Evolutionary conservation across 2,888 invertebrate species (phyloP).

Genomic region (Drymonia ruficornis): DNA sequence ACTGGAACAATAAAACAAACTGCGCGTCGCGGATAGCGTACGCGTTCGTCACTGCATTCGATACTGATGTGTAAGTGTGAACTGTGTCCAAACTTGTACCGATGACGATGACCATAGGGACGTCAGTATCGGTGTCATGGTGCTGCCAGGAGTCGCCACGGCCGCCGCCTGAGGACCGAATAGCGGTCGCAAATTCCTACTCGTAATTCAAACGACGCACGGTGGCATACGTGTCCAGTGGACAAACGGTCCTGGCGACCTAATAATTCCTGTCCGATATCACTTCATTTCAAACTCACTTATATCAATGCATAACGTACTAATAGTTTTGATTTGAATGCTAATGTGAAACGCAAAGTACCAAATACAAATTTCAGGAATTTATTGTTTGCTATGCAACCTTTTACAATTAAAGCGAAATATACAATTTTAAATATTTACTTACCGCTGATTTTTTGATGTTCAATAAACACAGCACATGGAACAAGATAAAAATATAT

Average conservation of each 20-base stretch:
- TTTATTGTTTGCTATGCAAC: neutral
- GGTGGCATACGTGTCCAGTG: slow-evolving; percentile 71
- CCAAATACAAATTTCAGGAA: neutral
- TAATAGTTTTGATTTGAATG: slow-evolving; percentile 25
- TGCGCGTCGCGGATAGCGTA: slow-evolving; percentile 65
- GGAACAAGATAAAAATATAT: slow-evolving; percentile 62
- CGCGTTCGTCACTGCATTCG: slow-evolving; percentile 71
- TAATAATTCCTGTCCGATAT: slow-evolving; percentile 70
- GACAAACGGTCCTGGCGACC: slow-evolving; percentile 77
- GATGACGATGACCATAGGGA: slow-evolving; percentile 66
- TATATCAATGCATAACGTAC: slow-evolving; percentile 44
- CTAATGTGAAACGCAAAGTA: slow-evolving; percentile 10
- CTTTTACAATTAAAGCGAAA: too few species aligned
- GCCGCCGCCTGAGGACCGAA: slow-evolving; percentile 66
- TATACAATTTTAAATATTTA: slow-evolving; percentile 23
- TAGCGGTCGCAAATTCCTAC: slow-evolving; percentile 83
- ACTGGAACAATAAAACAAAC: slow-evolving; percentile 74
- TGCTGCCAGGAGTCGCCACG: slow-evolving; percentile 39
- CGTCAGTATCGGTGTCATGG: slow-evolving; percentile 74
- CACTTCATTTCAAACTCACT: slow-evolving; percentile 43
- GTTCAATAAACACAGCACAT: slow-evolving; percentile 69
- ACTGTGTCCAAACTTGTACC: slow-evolving; percentile 38
- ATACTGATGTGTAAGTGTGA: slow-evolving; percentile 53
- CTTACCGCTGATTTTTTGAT: slow-evolving; percentile 68
- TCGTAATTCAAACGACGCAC: slow-evolving; percentile 79